Evolutionary conservation across 2,113 vertebrate genomes (phyloP).

Genomic region (Chrysemys picta): DNA sequence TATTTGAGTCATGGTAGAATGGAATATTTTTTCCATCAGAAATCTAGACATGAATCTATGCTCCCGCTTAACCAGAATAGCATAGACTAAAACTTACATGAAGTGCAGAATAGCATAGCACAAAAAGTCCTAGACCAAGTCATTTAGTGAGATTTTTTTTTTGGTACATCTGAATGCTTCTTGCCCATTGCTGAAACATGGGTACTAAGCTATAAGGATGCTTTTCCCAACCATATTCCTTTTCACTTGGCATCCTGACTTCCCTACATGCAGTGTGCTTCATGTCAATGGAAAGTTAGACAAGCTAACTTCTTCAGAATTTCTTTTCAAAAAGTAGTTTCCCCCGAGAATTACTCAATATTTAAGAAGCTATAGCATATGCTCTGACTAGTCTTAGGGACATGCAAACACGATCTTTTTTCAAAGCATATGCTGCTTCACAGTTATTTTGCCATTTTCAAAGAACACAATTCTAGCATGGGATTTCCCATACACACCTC

Average conservation of each 20-base stretch:
- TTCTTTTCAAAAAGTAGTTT: neutral
- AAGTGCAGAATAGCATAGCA: too few relatives aligned
- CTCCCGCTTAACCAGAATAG: too few relatives aligned
- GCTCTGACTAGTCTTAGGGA: neutral
- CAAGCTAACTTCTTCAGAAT: neutral
- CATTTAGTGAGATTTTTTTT: too few relatives aligned
- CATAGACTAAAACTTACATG: too few relatives aligned
- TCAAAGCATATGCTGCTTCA: neutral
- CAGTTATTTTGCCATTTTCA: neutral
- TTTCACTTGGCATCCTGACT: conserved; percentile 29
- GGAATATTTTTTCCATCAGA: too few relatives aligned
- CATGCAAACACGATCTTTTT: neutral
- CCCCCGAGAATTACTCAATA: neutral
- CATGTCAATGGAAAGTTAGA: neutral
- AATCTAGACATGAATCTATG: too few relatives aligned
- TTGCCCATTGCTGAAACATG: conserved; percentile 54
- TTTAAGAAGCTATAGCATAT: neutral
- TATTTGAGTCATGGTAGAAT: too few relatives aligned
- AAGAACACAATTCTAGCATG: neutral
- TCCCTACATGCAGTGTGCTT: conserved; percentile 10
- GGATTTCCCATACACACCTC: neutral
- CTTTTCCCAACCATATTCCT: neutral
- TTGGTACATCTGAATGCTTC: neutral
- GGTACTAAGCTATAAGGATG: conserved; percentile 60
- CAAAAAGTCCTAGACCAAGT: too few relatives aligned